These are phyloP conservation scores for Chloroceryle inda DNA, from an alignment of 2,797 vertebrate species.

Conservation along the genomic window DNA sequence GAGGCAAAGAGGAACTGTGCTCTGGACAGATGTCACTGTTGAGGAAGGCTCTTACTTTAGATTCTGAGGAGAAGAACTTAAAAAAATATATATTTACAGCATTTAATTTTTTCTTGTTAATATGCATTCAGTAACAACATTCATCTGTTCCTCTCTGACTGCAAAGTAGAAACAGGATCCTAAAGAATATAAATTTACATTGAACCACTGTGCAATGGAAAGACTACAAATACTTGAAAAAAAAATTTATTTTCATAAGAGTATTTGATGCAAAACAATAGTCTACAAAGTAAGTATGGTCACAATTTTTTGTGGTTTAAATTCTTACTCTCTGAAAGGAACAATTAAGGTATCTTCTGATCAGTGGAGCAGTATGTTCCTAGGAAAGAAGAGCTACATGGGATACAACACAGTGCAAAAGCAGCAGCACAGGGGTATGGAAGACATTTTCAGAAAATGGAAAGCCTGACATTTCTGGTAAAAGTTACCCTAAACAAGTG, in stretches of 20 bases:
- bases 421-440: background rate
- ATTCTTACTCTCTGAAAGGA: background rate
- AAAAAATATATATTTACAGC: background rate
- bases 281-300: background rate
- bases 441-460: background rate
- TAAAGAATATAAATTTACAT: background rate
- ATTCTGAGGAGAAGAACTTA: background rate
- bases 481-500: background rate
- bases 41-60: background rate
- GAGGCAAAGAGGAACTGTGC: background rate
- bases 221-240: background rate
- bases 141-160: background rate
- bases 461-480: background rate
- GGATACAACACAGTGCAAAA: background rate
- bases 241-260: conserved; percentile 52
- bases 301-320: background rate
- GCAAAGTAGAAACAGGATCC: background rate
- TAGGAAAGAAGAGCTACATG: background rate
- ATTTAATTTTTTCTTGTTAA: background rate
- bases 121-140: background rate
- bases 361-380: background rate
- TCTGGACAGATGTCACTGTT: background rate
- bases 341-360: background rate
- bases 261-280: background rate
- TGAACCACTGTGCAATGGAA: background rate